phyloP scores from a whole-genome alignment of 2,113 vertebrate genomes.

The Passer domesticus region DNA sequence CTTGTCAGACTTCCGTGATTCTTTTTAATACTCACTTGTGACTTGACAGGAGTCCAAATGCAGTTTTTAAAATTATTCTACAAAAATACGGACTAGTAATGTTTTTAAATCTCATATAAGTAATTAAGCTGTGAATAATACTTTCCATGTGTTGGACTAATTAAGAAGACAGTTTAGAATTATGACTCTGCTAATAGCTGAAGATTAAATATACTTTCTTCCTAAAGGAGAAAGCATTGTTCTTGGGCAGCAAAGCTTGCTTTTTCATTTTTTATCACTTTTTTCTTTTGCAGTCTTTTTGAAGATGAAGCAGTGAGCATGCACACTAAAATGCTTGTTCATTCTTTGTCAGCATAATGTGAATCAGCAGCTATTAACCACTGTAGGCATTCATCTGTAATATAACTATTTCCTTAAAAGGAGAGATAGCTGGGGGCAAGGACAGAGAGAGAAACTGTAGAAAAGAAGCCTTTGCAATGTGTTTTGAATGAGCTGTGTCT shows the following conservation, averaged over 20 bases:
- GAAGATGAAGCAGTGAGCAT: not conserved
- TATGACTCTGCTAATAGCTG: not conserved
- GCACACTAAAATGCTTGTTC: constrained; percentile 47
- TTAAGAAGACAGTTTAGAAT: not conserved
- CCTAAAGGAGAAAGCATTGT: not conserved
- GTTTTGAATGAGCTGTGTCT: not conserved
- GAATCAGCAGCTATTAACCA: constrained; percentile 66
- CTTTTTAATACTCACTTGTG: not conserved
- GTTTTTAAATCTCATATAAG: not conserved
- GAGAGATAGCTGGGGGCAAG: constrained; percentile 27
- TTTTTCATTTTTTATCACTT: not conserved
- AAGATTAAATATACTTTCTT: not conserved
- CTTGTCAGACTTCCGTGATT: constrained; percentile 11
- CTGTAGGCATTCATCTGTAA: constrained; percentile 36
- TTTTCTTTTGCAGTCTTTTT: not conserved
- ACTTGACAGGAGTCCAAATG: constrained; percentile 4
- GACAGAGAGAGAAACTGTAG: not conserved
- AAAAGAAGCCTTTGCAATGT: not conserved
- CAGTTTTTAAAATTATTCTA: not conserved
- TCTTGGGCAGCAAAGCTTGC: not conserved
- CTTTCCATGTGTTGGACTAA: not conserved
- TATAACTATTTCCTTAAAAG: constrained; percentile 64
- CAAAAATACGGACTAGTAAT: not conserved
- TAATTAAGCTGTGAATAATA: not conserved
- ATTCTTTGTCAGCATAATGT: constrained; percentile 65